Evolutionary conservation across 2,113 vertebrate species (phyloP).

Genomic region (Poeciliopsis prolifica): DNA sequence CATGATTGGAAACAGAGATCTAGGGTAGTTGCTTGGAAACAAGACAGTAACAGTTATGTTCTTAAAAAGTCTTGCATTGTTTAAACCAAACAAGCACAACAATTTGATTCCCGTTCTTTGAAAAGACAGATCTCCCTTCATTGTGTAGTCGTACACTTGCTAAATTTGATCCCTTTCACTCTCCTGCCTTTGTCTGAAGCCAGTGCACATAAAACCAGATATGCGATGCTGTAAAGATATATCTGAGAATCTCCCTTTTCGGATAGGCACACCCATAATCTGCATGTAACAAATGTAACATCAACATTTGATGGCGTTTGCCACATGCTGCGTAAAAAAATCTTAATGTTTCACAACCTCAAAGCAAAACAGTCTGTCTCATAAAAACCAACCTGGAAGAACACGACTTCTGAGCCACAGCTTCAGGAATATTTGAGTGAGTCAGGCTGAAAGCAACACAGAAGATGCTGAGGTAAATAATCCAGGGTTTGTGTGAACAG

Average conservation of each 20-base stretch:
- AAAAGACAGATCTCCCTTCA: not conserved
- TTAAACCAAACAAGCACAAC: not conserved
- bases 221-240: not conserved
- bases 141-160: not conserved
- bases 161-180: not conserved
- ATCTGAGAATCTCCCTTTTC: not conserved
- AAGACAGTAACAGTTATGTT: not conserved
- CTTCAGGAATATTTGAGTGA: conserved; percentile 28
- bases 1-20: not conserved
- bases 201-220: not conserved
- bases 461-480: conserved; percentile 15
- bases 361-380: not conserved
- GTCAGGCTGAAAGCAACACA: conserved; percentile 30
- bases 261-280: not conserved
- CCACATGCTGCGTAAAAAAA: conserved; percentile 2
- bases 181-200: not conserved
- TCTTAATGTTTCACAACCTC: not conserved
- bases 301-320: not conserved
- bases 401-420: not conserved
- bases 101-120: not conserved
- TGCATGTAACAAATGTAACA: not conserved
- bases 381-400: conserved; percentile 14
- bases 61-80: not conserved
- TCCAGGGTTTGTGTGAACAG: conserved; percentile 1
- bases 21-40: not conserved